A percentile compares a stretch with the other conserved stretches of the same genome.
Evolutionary conservation across 92 coral and sea anemone species (phyloP).

Genomic region (Porites rus): DNA sequence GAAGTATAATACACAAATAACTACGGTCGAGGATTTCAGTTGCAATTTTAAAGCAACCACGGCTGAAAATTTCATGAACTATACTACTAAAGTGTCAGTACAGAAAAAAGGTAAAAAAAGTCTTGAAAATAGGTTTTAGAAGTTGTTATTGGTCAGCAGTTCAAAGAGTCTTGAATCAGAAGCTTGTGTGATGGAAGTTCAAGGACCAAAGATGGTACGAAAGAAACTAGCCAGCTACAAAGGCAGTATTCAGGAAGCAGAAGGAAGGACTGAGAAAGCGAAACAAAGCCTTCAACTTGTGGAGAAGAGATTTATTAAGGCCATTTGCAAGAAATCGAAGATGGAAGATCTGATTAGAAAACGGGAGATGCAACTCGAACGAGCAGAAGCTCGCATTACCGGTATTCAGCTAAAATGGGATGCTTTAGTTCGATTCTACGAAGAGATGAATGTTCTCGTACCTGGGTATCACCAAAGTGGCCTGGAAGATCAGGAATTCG

Average conservation of each 20-base stretch:
- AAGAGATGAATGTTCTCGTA: slow-evolving; percentile 3
- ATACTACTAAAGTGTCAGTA: background rate
- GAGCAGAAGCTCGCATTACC: slow-evolving; percentile 13
- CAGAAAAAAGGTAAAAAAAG: background rate
- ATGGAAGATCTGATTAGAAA: slow-evolving; percentile 37
- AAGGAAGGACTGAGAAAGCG: background rate
- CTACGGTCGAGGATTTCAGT: too few species aligned
- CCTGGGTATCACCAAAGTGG: background rate
- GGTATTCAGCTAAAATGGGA: slow-evolving; percentile 12
- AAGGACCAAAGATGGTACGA: background rate
- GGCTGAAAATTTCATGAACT: too few species aligned
- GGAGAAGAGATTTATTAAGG: slow-evolving; percentile 3
- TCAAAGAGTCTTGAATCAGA: background rate
- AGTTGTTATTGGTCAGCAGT: background rate
- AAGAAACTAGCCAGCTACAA: slow-evolving; percentile 28
- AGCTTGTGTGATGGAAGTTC: slow-evolving; percentile 12
- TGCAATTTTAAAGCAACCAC: too few species aligned
- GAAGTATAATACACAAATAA: too few species aligned
- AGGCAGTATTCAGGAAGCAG: slow-evolving; percentile 27
- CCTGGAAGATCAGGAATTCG: slow-evolving; percentile 1
- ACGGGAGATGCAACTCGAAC: slow-evolving; percentile 40
- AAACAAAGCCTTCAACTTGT: slow-evolving; percentile 13
- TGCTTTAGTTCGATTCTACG: slow-evolving; percentile 28
- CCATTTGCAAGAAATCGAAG: slow-evolving; percentile 15
- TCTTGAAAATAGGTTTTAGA: background rate